Evolutionary conservation across 2,888 invertebrate species (phyloP).

Genomic region (Lordiphosa fenestrarum): DNA sequence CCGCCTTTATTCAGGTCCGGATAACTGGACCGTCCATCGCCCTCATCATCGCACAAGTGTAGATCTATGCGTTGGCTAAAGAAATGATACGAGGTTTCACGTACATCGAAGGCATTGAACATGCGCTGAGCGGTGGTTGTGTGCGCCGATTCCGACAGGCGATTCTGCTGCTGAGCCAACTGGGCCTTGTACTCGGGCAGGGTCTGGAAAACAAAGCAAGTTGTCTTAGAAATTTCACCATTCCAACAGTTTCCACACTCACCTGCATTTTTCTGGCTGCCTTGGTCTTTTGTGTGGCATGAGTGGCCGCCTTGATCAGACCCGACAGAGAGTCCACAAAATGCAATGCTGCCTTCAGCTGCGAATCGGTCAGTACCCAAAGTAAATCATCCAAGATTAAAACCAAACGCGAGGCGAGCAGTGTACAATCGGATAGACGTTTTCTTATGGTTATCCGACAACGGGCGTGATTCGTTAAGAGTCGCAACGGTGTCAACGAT

Average conservation of each 20-base stretch:
- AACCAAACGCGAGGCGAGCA: constrained; percentile 94
- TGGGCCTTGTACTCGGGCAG: constrained; percentile 89
- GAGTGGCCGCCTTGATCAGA: constrained; percentile 89
- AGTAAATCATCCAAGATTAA: constrained; percentile 96
- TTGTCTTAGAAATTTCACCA: neutral
- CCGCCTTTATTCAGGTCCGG: constrained; percentile 93
- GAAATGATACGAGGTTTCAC: constrained; percentile 98
- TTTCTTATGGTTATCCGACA: constrained; percentile 98
- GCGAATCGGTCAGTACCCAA: constrained; percentile 98
- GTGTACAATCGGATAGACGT: constrained; percentile 93
- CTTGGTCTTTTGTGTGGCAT: constrained; percentile 89
- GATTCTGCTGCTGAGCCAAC: constrained; percentile 82
- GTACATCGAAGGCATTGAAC: constrained; percentile 94
- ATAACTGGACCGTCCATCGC: constrained; percentile 90
- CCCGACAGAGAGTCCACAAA: constrained; percentile 92
- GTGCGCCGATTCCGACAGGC: constrained; percentile 78
- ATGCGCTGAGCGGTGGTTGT: constrained; percentile 82
- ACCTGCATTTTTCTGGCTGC: constrained; percentile 92
- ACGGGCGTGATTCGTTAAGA: constrained; percentile 95
- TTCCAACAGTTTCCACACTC: constrained; percentile 3
- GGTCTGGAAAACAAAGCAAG: constrained; percentile 76
- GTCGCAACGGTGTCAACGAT: constrained; percentile 91
- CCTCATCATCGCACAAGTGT: constrained; percentile 97
- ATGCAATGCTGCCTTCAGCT: constrained; percentile 94
- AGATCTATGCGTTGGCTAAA: constrained; percentile 95